Evolutionary conservation across 2,888 invertebrate genomes (phyloP), one percentile per base, ranked within the genome.

Genomic region (Hypomecis punctinalis): DNA sequence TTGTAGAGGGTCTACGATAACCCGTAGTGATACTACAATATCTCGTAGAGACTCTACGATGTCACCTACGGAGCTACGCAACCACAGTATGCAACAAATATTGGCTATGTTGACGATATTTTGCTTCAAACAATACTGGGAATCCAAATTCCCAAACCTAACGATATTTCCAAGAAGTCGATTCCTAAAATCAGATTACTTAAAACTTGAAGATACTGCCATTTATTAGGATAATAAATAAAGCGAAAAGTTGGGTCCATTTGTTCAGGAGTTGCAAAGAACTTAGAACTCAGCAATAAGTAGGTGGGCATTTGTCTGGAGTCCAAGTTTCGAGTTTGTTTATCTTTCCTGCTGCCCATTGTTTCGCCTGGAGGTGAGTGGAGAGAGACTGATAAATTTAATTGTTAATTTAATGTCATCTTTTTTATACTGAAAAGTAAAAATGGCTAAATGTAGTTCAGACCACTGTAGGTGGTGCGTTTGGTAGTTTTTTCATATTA

Each of bases 191-290:
- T 54, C 53, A 43, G 11, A 64, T 36, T 42, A 52, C 56, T 52
- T 56, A 60, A 60, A 64, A 53, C 39, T 56, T 51, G 9, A 39
- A 51, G 55, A 46, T 56, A 53, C 58, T 45, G 48, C 40, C 56
- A 59, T 60, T 64, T 60, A 56, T 64, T 60, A 56, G 55, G 48
- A 60, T 60, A 55, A 64, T 64, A 63, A 53, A 58, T 63, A 60
- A 64, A 64, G 55, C 51, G 59, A 51, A 51, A 64, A 64, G 64
- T 64, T 64, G 23, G 33, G 40, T 46, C 60, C 45, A 60, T 64
- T 64, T 60, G 55, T 64, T 64, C 10, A 13, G 13, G 52, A 64
- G 59, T 64, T 60, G 36, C 39, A 43, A 58, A 35, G n/a, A 48
- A 60, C 40, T 64, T 60, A 8, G 45, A 51, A 57, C 42, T 53